phyloP scores from a whole-genome alignment of 2,113 vertebrate genomes.

The Ifrita kowaldi region DNA sequence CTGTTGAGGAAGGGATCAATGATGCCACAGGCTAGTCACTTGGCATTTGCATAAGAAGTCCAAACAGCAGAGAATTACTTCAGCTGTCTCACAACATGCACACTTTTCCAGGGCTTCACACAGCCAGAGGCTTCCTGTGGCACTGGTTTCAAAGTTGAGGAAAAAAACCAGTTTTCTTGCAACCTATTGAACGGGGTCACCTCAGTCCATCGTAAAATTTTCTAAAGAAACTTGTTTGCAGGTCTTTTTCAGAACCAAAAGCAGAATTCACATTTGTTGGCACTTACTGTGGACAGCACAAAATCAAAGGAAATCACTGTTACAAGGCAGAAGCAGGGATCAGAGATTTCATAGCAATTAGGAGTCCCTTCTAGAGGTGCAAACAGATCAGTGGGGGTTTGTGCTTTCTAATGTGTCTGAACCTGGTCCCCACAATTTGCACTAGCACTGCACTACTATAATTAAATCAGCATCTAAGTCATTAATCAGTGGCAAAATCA shows the following conservation, averaged over 20 bases:
- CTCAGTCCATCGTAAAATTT: neutral
- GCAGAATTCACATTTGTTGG: neutral
- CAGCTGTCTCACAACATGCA: neutral
- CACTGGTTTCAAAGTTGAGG: neutral
- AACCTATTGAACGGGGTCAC: neutral
- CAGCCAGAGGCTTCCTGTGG: neutral
- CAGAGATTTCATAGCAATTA: neutral
- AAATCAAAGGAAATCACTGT: neutral
- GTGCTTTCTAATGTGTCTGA: neutral
- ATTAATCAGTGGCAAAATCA: neutral
- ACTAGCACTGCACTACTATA: neutral
- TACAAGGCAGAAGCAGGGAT: neutral
- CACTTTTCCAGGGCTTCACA: neutral
- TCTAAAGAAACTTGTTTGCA: neutral
- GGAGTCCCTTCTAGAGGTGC: neutral
- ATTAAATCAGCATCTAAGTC: neutral
- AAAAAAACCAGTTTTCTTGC: neutral
- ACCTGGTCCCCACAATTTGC: neutral
- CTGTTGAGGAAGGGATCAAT: neutral
- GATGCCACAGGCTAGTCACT: neutral
- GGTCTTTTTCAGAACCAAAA: neutral
- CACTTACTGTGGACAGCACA: neutral
- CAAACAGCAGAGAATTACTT: neutral
- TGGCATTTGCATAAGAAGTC: neutral
- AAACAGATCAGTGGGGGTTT: neutral